phyloP scores from a whole-genome alignment of 2,797 vertebrate genomes.

The Eupleurogrammus muticus region DNA sequence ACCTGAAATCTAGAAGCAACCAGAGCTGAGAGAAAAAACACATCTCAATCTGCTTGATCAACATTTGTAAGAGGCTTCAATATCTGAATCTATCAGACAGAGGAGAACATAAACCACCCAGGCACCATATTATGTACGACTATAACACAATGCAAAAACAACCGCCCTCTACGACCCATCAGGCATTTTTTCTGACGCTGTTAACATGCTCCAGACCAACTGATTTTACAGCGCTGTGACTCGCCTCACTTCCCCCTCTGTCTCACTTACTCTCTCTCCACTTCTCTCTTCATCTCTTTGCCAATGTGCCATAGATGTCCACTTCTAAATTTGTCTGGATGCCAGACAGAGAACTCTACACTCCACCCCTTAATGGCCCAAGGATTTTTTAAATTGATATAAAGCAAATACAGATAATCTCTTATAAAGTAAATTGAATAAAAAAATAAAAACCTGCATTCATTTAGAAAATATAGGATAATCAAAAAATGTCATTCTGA shows the following conservation, averaged over 20 bases:
- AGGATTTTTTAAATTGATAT: constrained; percentile 27
- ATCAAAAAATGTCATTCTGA: background rate
- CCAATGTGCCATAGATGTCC: constrained; percentile 71
- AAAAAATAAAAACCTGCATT: background rate
- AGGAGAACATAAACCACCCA: constrained; percentile 68
- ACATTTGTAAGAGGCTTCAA: constrained; percentile 72
- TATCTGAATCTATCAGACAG: constrained; percentile 72
- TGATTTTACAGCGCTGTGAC: constrained; percentile 73
- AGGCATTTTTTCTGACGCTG: constrained; percentile 54
- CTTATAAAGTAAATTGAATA: background rate
- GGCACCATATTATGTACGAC: background rate
- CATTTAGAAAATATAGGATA: background rate
- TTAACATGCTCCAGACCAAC: constrained; percentile 45
- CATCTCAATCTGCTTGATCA: constrained; percentile 70
- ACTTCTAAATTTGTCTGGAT: constrained; percentile 82
- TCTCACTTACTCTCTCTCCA: constrained; percentile 7
- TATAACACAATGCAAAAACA: background rate
- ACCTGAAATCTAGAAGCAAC: constrained; percentile 35
- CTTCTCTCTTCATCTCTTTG: constrained; percentile 47
- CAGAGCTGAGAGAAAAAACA: constrained; percentile 82
- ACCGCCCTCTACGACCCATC: background rate
- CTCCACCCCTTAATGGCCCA: constrained; percentile 52
- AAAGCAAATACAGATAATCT: background rate
- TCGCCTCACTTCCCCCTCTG: constrained; percentile 57
- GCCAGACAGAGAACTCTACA: constrained; percentile 56